These are phyloP conservation scores for Neogale vison DNA, from an alignment of 2,113 vertebrate genomes.

Conservation along the genomic window DNA sequence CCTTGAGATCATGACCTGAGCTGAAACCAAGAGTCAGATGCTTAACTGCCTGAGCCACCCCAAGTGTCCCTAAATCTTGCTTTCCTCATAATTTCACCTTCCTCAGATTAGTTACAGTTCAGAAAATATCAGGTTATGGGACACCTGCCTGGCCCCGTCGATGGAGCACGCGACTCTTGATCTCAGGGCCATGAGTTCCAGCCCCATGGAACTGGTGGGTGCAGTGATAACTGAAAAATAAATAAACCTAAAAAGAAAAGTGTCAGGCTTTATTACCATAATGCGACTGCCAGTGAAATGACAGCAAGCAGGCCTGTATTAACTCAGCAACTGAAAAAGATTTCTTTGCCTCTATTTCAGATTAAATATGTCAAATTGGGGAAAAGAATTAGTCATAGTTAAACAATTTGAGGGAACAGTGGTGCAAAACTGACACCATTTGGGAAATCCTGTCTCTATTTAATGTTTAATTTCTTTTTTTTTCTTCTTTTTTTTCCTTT, in stretches of 20 bases:
- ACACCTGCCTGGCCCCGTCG: neutral
- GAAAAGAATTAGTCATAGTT: constrained; percentile 56
- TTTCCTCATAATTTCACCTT: neutral
- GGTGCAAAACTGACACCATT: constrained; percentile 51
- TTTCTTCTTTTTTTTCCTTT: neutral
- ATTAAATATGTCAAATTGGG: constrained; percentile 45
- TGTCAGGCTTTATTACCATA: neutral
- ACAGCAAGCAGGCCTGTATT: neutral
- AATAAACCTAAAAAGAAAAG: neutral
- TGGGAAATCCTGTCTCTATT: constrained; percentile 54
- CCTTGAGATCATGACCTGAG: neutral
- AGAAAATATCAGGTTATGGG: neutral
- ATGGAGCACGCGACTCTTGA: neutral
- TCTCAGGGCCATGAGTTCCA: neutral
- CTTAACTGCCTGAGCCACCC: neutral
- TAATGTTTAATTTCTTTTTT: neutral
- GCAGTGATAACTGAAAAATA: neutral
- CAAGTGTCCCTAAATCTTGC: neutral
- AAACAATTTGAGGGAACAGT: constrained; percentile 58
- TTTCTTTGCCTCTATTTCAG: constrained; percentile 23
- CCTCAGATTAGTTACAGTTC: neutral
- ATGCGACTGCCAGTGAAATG: neutral
- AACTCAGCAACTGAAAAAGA: neutral
- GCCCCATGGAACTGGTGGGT: neutral
- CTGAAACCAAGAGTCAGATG: neutral